A percentile compares a stretch with the other conserved stretches of the same genome.
These are phyloP conservation scores for Maniola jurtina DNA, from an alignment of 1,140 invertebrate species.

Conservation along the genomic window DNA sequence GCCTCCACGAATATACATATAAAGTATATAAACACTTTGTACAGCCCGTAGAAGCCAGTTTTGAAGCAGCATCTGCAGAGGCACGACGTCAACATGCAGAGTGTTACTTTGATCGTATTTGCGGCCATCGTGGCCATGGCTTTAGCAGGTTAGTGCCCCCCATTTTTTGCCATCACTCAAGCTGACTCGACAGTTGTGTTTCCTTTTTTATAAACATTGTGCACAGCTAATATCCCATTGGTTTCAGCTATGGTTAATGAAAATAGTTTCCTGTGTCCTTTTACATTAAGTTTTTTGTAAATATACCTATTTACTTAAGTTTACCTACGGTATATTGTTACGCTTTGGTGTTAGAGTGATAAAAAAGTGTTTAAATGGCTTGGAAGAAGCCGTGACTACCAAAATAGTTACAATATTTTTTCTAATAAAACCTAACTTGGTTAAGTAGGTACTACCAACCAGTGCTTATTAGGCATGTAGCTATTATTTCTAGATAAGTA, in stretches of 20 bases:
- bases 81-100: constrained; percentile 56
- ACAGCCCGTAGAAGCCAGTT: constrained; percentile 53
- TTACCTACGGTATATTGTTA: background rate
- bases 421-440: no score
- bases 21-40: constrained; percentile 56
- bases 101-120: constrained; percentile 50
- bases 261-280: constrained; percentile 29
- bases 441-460: no score
- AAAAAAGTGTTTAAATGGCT: background rate
- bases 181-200: constrained; percentile 37
- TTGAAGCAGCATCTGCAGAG: constrained; percentile 39
- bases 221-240: constrained; percentile 44
- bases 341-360: constrained; percentile 4
- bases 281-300: constrained; percentile 16
- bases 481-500: no score
- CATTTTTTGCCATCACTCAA: constrained; percentile 51
- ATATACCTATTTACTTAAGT: background rate
- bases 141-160: constrained; percentile 72
- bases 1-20: constrained; percentile 26
- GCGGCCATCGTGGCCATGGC: constrained; percentile 55
- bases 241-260: constrained; percentile 34
- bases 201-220: constrained; percentile 41
- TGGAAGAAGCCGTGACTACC: no score
- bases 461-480: no score
- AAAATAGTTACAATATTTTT: no score